Evolutionary conservation across 2,113 vertebrate species (phyloP).

Genomic region (Oryzias melastigma): DNA sequence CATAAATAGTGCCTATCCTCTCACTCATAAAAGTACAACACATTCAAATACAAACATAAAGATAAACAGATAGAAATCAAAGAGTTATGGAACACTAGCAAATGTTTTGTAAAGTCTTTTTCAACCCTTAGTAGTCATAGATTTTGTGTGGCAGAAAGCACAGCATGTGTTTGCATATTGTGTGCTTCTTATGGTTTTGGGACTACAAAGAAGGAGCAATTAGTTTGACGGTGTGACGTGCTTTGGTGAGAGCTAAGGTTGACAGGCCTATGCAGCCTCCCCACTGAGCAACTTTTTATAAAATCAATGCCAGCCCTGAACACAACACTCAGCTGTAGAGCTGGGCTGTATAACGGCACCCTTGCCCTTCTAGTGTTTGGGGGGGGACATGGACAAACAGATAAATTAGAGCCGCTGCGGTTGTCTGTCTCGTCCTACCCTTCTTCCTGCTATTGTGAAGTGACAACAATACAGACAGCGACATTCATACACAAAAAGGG

Average conservation of each 20-base stretch:
- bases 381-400: slow-evolving; percentile 70
- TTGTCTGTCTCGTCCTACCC: slow-evolving; percentile 40
- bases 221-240: slow-evolving; percentile 54
- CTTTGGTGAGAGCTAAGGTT: slow-evolving; percentile 54
- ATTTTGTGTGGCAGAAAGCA: background rate
- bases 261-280: slow-evolving; percentile 71
- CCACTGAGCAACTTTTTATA: slow-evolving; percentile 74
- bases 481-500: background rate
- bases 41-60: slow-evolving; percentile 17
- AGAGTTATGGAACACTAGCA: slow-evolving; percentile 2
- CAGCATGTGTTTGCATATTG: slow-evolving; percentile 41
- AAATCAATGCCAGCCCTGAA: slow-evolving; percentile 78
- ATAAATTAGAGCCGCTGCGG: slow-evolving; percentile 65
- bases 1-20: too few relatives aligned
- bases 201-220: slow-evolving; percentile 54
- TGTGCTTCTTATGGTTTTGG: slow-evolving; percentile 44
- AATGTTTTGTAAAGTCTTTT: background rate
- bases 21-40: too few relatives aligned
- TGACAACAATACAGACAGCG: slow-evolving; percentile 27
- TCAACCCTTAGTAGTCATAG: background rate
- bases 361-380: slow-evolving; percentile 28
- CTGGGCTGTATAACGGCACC: slow-evolving; percentile 55
- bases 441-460: slow-evolving; percentile 41
- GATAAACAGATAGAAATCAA: background rate
- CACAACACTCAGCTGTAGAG: slow-evolving; percentile 62